These are phyloP conservation scores for Otis tarda DNA, from an alignment of 2,113 vertebrate genomes.

Conservation along the genomic window DNA sequence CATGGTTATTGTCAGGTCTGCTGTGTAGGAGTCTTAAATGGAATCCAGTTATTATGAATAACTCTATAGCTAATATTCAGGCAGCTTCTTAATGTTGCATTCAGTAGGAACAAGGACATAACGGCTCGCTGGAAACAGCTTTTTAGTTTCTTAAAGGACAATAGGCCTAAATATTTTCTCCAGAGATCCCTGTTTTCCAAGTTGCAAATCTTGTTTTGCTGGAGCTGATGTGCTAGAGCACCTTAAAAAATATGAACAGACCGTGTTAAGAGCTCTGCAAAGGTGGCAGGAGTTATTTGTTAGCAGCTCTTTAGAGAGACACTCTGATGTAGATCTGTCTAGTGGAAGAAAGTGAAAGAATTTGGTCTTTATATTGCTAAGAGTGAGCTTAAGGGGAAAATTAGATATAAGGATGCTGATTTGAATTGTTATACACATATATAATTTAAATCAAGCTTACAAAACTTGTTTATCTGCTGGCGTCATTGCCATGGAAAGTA, in stretches of 20 bases:
- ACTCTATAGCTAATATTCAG: not conserved
- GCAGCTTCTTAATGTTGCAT: not conserved
- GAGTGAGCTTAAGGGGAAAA: not conserved
- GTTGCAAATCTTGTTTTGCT: not conserved
- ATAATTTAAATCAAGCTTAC: not conserved
- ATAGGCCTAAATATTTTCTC: not conserved
- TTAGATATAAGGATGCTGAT: not conserved
- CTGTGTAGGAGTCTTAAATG: not conserved
- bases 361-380: not conserved
- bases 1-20: not conserved
- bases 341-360: not conserved
- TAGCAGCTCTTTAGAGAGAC: not conserved
- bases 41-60: not conserved
- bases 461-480: not conserved
- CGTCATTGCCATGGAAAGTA: not conserved
- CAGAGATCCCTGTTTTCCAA: not conserved
- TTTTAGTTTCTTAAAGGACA: not conserved
- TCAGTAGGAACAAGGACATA: not conserved
- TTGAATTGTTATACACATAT: not conserved
- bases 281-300: not conserved
- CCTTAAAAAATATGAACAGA: not conserved
- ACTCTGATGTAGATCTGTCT: accelerated
- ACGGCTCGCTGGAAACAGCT: not conserved
- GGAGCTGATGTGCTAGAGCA: not conserved
- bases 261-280: not conserved